Evolutionary conservation across 2,888 invertebrate species (phyloP).

Genomic region (Drosophila paramelanica): DNA sequence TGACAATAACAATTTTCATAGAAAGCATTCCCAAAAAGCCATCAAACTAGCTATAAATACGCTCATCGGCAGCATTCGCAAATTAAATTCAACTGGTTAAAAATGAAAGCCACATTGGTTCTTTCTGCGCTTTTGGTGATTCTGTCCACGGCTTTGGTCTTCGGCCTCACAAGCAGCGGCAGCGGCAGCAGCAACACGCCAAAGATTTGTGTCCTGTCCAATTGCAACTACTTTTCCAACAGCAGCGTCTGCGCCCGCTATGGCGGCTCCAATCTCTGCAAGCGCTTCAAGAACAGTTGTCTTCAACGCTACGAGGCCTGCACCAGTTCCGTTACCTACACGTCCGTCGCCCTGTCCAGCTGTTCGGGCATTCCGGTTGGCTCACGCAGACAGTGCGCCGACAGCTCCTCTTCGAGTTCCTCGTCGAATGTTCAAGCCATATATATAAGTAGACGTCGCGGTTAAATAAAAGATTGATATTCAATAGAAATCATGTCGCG

Average conservation of each 20-base stretch:
- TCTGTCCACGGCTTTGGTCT: constrained; percentile 2
- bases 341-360: constrained; percentile 17
- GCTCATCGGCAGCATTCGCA: neutral
- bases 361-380: constrained; percentile 47
- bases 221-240: constrained; percentile 33
- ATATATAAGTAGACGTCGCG: constrained; percentile 38
- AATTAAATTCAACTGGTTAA: constrained; percentile 10
- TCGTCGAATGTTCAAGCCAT: constrained; percentile 42
- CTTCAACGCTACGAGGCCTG: constrained; percentile 44
- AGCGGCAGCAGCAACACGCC: constrained; percentile 16
- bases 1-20: neutral
- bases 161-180: neutral
- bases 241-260: constrained; percentile 46
- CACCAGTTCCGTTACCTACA: constrained; percentile 28
- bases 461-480: constrained; percentile 26
- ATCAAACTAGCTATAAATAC: constrained; percentile 36
- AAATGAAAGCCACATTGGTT: constrained; percentile 46
- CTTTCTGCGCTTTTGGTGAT: constrained; percentile 45
- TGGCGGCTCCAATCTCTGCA: constrained; percentile 61
- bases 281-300: constrained; percentile 58
- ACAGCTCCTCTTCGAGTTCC: constrained; percentile 15
- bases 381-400: constrained; percentile 41
- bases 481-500: too few relatives aligned
- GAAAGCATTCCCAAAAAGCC: neutral
- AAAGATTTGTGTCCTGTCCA: constrained; percentile 41